phyloP scores from a whole-genome alignment of 1,140 invertebrate species.

The Chymomyza costata region DNA sequence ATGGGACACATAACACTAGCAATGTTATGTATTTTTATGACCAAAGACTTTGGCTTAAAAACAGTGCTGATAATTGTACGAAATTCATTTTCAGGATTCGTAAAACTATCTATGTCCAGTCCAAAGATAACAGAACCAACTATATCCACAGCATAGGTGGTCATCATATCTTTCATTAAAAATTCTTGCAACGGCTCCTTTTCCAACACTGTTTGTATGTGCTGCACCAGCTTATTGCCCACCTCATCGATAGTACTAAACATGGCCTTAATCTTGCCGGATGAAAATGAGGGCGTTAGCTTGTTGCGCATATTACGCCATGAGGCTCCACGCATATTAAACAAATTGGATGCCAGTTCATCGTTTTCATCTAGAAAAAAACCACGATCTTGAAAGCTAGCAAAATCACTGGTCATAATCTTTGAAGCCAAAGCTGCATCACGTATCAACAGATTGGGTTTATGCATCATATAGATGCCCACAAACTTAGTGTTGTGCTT shows the following conservation, averaged over 20 bases:
- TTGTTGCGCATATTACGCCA: constrained; percentile 77
- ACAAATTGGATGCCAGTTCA: constrained; percentile 73
- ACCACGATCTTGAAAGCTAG: constrained; percentile 73
- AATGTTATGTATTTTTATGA: constrained; percentile 29
- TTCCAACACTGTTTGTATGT: constrained; percentile 37
- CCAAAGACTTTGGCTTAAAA: neutral
- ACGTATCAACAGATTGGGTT: constrained; percentile 71
- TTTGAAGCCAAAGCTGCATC: constrained; percentile 75
- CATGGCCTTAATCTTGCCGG: constrained; percentile 78
- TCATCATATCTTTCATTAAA: constrained; percentile 51
- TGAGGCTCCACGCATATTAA: constrained; percentile 72
- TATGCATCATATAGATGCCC: constrained; percentile 57
- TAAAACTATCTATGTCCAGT: constrained; percentile 73
- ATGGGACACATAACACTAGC: constrained; percentile 25
- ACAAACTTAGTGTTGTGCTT: constrained; percentile 36
- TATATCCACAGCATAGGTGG: constrained; percentile 74
- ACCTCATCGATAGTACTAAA: constrained; percentile 75
- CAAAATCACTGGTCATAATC: constrained; percentile 75
- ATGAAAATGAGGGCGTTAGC: constrained; percentile 78
- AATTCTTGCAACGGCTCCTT: constrained; percentile 21
- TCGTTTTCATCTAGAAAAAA: constrained; percentile 68
- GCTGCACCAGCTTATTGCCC: constrained; percentile 64
- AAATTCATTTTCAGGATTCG: constrained; percentile 61
- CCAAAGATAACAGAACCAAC: constrained; percentile 75
- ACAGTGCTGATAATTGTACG: constrained; percentile 35